phyloP scores from a whole-genome alignment of 2,797 vertebrate genomes.

The Helostoma temminkii region DNA sequence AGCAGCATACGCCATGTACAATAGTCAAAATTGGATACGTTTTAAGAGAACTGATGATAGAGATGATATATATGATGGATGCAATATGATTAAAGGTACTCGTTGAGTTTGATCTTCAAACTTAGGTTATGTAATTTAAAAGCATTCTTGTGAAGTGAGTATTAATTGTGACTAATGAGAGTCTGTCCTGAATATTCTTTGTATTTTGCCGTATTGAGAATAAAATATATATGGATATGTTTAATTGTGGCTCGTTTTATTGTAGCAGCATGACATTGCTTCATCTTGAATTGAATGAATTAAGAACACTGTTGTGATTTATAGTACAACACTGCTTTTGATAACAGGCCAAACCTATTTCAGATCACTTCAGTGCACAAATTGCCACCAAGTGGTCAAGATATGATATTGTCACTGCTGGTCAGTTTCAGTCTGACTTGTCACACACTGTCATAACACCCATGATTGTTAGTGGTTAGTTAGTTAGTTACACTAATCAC shows the following conservation, averaged over 20 bases:
- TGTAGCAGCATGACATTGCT: background rate
- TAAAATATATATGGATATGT: slow-evolving; percentile 97
- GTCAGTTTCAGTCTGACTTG: too few species aligned
- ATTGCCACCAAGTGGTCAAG: slow-evolving; percentile 61
- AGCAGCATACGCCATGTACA: slow-evolving; percentile 82
- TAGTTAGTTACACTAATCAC: too few species aligned
- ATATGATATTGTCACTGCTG: slow-evolving; percentile 24
- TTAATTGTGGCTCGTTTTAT: slow-evolving; percentile 55
- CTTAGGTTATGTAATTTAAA: slow-evolving; percentile 89
- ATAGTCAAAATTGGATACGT: slow-evolving; percentile 83
- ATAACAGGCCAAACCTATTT: too few species aligned
- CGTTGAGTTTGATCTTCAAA: slow-evolving; percentile 85
- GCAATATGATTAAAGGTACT: slow-evolving; percentile 89
- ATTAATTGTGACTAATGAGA: slow-evolving; percentile 90
- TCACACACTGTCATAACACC: too few species aligned
- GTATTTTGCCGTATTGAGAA: slow-evolving; percentile 99
- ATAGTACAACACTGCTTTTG: too few species aligned
- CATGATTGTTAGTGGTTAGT: too few species aligned
- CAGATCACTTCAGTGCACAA: background rate
- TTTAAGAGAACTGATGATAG: slow-evolving; percentile 83
- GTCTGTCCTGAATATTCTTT: slow-evolving; percentile 99
- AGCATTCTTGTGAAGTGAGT: slow-evolving; percentile 89
- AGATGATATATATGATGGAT: slow-evolving; percentile 86
- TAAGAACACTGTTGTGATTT: too few species aligned
- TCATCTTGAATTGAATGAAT: too few species aligned